Base-by-base conservation (phyloP, 2,113 vertebrate species). In the Sorex fumeus region DNA sequence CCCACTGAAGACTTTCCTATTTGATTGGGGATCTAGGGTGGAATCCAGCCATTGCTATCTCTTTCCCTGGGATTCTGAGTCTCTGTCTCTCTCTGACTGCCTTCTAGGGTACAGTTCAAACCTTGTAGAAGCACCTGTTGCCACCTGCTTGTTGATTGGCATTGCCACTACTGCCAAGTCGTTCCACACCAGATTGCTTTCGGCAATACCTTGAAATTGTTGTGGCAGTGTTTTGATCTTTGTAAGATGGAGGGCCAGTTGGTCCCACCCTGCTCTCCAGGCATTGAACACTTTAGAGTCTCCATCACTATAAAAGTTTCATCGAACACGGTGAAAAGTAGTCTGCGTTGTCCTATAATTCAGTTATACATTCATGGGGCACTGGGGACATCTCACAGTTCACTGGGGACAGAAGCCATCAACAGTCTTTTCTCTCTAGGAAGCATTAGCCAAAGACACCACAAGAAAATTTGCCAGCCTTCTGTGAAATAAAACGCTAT, bases 401-500 rank as follows among this genome's bases (percentile, higher is more conserved):
- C 57, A 71, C 34, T 88, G 27, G 40, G 40, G 25, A 4, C 72
- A 92, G 57, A 75, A 70, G 13, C 40, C 32, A 76, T 67, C 84
- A 79, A n/a, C 60, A 90, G 66, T 28, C 40, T 75, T 32, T 8
- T 71, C 19, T 93, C 28, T 74, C 23, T 4, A 83, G 74, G 43
- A 91, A 87, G 43, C 40, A 72, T 57, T 91, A 80, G 67, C 47
- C 60, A 70, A 53, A 83, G 27, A 80, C 77, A 76, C 23, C n/a
- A 57, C 34, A 77, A 47, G n/a, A 36, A 72, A 34, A 79, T 92
- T 75, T 72, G 71, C 71, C 82, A 69, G 27, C 57, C 36, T 93
- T 47, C 40, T 67, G 21, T 28, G 30, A 67, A 78, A 91, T 80
- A 66, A 80, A 91, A 93, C 47, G 78, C 57, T 91, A 32, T 66